A percentile compares a stretch with the other conserved stretches of the same genome.
Conservation (phyloP, 2,888 invertebrate genomes). For the Cabera pusaria region DNA sequence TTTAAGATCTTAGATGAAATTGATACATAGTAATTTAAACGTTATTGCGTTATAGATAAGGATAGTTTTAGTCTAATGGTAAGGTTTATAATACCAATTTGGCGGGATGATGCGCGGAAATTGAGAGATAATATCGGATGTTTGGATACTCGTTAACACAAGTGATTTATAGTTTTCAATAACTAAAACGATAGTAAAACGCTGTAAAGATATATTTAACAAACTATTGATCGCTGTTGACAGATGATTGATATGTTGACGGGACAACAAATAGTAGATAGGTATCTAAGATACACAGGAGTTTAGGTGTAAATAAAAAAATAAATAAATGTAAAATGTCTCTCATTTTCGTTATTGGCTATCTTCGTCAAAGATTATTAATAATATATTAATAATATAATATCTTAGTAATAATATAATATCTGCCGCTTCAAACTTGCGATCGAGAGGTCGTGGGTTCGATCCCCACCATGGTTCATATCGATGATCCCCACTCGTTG, state of each 20-base stretch:
- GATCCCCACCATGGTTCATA: too few relatives aligned
- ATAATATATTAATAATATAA: too few relatives aligned
- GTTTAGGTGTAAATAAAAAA: too few relatives aligned
- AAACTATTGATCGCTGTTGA: constrained; percentile 20
- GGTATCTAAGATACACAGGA: too few relatives aligned
- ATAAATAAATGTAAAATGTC: too few relatives aligned
- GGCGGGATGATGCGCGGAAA: constrained; percentile 47
- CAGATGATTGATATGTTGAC: constrained; percentile 18
- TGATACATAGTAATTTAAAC: not conserved
- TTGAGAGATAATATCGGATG: constrained; percentile 33
- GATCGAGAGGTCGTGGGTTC: too few relatives aligned
- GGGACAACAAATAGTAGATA: constrained; percentile 9
- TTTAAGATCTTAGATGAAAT: not conserved
- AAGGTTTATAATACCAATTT: constrained; percentile 47
- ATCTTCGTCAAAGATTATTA: too few relatives aligned
- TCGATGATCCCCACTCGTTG: too few relatives aligned
- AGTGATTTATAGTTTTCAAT: constrained; percentile 33
- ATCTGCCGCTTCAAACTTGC: too few relatives aligned
- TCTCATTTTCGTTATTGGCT: too few relatives aligned
- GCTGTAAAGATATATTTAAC: constrained; percentile 23
- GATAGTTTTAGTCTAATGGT: constrained; percentile 1
- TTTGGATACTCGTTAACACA: constrained; percentile 38
- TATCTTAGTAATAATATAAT: too few relatives aligned
- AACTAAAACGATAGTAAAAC: constrained; percentile 22
- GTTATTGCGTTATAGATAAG: not conserved